Evolutionary conservation across 2,113 vertebrate genomes (phyloP), one percentile per base, ranked within the genome.

Genomic region (Limanda limanda): DNA sequence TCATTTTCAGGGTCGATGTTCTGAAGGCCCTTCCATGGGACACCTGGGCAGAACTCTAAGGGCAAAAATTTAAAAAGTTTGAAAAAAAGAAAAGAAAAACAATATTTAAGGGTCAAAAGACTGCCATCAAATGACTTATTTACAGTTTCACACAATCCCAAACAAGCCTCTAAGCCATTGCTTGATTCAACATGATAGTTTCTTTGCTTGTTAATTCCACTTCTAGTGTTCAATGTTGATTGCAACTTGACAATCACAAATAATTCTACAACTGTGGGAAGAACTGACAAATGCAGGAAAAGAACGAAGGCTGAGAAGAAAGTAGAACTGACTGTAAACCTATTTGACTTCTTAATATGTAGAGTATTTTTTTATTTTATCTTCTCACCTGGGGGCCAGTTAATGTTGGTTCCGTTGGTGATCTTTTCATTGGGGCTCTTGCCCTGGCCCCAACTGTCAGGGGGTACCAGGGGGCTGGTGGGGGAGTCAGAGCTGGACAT

Each of bases 1-100:
- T 99, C 98, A 71, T 96, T 98, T 92, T 99, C 98, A 0, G 97
- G 97, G 87, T 99, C 98, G 42, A 99, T 98, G 68, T 98, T 99
- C 93, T 99, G 98, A 88, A 99, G 96, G 87, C 98, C 98, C 94
- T 99, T 99, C 98, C 98, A 99, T 11, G 98, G 98, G 66, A 99
- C 98, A 84, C 98, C 98, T 51, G 98, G 98, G 81, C 98, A 98
- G 90, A 99, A 99, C 91, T 99, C 98, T 99, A 86, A 76, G 10
- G 62, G 18, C 48, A n/a, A 61, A 61, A 47, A 77, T 8, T 2
- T 12, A 8, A 11, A 4, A 37, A 23, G 4, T 2, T 11, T 63
- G 1, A 2, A 62, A 13, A 13, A 37, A 31, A 15, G 31, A 14
- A 59, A 31, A 59, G 13, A 24, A 27, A 3, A 48, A 7, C 17